Percentiles rank a stretch among this genome's conserved stretches.
Conservation (phyloP, 2,797 vertebrate genomes). For the Onychomys arenicola region DNA sequence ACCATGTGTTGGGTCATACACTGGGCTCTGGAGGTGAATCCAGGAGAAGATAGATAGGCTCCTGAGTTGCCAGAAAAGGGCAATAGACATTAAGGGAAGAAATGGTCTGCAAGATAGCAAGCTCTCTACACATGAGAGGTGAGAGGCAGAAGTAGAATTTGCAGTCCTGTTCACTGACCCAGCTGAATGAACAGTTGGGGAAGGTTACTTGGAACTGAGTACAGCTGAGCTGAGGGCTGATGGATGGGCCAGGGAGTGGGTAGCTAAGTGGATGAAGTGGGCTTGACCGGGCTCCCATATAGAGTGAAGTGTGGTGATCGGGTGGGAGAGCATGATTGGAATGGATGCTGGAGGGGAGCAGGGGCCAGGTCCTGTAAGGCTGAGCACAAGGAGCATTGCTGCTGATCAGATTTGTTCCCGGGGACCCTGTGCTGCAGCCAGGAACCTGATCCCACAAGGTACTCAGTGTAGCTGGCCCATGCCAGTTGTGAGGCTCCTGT, state of each 20-base stretch:
- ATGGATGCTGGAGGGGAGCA: background rate
- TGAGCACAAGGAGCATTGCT: background rate
- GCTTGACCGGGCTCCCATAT: rapidly evolving
- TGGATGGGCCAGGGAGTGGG: background rate
- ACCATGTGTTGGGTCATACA: background rate
- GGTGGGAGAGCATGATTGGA: background rate
- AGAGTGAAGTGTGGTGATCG: background rate
- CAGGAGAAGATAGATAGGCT: background rate
- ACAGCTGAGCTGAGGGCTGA: background rate
- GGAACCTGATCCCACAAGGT: background rate
- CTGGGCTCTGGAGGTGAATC: background rate
- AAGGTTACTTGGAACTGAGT: background rate
- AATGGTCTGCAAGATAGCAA: background rate
- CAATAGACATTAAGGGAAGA: background rate
- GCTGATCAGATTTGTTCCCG: background rate
- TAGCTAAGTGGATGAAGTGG: background rate
- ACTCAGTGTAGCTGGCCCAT: background rate
- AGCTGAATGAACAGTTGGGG: background rate
- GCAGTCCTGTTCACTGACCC: background rate
- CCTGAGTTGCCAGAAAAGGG: background rate
- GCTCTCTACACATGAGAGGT: background rate
- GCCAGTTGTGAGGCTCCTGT: background rate
- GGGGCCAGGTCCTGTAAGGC: background rate
- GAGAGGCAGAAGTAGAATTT: background rate
- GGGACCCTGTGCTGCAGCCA: background rate